Evolutionary conservation across 1,140 invertebrate species (phyloP).

Genomic region (Drosophila triauraria): DNA sequence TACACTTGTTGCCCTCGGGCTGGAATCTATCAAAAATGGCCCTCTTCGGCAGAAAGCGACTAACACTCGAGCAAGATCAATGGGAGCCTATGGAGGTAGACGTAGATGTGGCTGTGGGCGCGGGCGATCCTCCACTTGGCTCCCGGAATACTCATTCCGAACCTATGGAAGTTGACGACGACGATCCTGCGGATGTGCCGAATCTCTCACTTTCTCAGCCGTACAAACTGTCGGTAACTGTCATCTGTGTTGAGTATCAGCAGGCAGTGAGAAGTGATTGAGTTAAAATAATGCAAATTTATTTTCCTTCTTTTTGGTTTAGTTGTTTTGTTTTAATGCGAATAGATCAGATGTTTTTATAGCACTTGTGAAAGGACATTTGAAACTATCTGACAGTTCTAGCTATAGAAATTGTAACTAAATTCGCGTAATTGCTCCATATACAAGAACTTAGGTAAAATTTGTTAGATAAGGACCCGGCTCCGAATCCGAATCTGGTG

Average conservation of each 20-base stretch:
- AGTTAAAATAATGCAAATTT: neutral
- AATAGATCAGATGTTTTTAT: too few species aligned
- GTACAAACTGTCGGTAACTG: neutral
- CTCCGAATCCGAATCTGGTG: too few species aligned
- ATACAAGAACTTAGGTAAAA: too few species aligned
- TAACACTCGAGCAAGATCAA: neutral
- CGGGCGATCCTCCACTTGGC: constrained; percentile 3
- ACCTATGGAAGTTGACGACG: neutral
- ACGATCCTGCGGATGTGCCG: neutral
- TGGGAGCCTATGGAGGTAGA: constrained; percentile 6
- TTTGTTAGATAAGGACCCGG: too few species aligned
- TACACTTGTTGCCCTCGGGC: neutral
- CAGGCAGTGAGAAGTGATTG: neutral
- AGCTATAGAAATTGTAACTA: too few species aligned
- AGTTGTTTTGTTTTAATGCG: too few species aligned
- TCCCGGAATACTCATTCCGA: neutral
- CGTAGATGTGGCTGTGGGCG: neutral
- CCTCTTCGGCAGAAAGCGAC: neutral
- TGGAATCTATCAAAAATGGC: neutral
- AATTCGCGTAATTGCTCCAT: too few species aligned
- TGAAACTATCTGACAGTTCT: too few species aligned
- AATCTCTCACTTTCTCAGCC: neutral
- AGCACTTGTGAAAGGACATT: too few species aligned
- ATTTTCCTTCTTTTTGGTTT: neutral
- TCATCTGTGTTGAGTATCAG: neutral